Percentiles rank a stretch among this genome's conserved stretches.
Evolutionary conservation across 2,797 vertebrate species (phyloP).

Genomic region (Pitangus sulphuratus): DNA sequence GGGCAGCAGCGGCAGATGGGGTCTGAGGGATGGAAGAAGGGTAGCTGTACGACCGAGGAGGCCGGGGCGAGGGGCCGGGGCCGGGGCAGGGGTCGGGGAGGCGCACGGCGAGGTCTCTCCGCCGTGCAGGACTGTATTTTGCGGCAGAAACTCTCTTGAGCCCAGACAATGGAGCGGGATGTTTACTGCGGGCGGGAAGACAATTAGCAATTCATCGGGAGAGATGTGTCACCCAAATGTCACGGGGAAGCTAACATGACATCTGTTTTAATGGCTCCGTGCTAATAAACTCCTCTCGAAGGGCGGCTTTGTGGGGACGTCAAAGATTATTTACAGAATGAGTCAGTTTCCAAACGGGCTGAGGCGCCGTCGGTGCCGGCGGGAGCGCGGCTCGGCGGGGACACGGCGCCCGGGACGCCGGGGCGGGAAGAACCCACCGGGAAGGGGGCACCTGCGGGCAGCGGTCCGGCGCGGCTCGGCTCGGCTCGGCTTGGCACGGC

Average conservation of each 20-base stretch:
- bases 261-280: slow-evolving; percentile 78
- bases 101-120: slow-evolving; percentile 55
- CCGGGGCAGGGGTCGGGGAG: background rate
- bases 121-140: slow-evolving; percentile 58
- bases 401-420: background rate
- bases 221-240: slow-evolving; percentile 78
- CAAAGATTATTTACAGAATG: slow-evolving; percentile 80
- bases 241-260: slow-evolving; percentile 73
- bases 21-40: background rate
- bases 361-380: slow-evolving; percentile 72
- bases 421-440: slow-evolving; percentile 10
- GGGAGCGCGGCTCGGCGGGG: slow-evolving; percentile 18
- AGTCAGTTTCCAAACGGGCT: slow-evolving; percentile 73
- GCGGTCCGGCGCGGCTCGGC: background rate
- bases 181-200: slow-evolving; percentile 77
- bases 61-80: background rate
- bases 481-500: background rate
- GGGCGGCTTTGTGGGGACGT: slow-evolving; percentile 76
- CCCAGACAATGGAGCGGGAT: slow-evolving; percentile 74
- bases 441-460: background rate
- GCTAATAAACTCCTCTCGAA: slow-evolving; percentile 78
- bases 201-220: slow-evolving; percentile 81
- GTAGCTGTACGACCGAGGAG: background rate
- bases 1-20: background rate
- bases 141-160: slow-evolving; percentile 61